Conservation (phyloP, 2,113 vertebrate species). For the Heloderma charlesbogerti region DNA sequence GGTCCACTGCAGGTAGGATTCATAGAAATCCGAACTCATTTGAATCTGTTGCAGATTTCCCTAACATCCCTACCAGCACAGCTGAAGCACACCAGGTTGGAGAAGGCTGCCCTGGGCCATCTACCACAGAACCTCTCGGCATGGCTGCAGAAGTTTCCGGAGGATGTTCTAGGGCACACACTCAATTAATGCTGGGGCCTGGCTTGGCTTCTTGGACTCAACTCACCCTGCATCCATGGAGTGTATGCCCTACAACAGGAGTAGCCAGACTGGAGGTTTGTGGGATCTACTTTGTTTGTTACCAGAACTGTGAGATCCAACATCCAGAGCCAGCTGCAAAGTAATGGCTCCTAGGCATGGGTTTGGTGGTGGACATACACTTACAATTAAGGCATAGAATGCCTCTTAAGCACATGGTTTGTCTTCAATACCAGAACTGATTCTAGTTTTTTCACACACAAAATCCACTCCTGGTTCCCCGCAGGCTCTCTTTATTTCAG, state of each 20-base stretch:
- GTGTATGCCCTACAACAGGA: background rate
- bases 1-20: too few species aligned
- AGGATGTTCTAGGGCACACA: background rate
- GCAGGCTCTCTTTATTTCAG: background rate
- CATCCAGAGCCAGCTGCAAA: background rate
- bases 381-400: background rate
- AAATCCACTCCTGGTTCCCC: background rate
- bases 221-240: background rate
- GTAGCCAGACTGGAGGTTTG: too few species aligned
- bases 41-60: too few species aligned
- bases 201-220: background rate
- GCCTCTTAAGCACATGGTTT: background rate
- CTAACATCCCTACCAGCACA: background rate
- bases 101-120: background rate
- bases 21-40: too few species aligned
- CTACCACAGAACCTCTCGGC: background rate
- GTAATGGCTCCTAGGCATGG: background rate
- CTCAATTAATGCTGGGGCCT: background rate
- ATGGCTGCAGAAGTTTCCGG: background rate
- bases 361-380: background rate
- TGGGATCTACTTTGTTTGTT: background rate
- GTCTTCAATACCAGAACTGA: background rate
- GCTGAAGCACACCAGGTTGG: background rate
- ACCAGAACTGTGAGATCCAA: background rate
- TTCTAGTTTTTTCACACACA: background rate